These are phyloP conservation scores for Ctenomys sociabilis DNA, from an alignment of 2,113 vertebrate genomes.

Conservation along the genomic window DNA sequence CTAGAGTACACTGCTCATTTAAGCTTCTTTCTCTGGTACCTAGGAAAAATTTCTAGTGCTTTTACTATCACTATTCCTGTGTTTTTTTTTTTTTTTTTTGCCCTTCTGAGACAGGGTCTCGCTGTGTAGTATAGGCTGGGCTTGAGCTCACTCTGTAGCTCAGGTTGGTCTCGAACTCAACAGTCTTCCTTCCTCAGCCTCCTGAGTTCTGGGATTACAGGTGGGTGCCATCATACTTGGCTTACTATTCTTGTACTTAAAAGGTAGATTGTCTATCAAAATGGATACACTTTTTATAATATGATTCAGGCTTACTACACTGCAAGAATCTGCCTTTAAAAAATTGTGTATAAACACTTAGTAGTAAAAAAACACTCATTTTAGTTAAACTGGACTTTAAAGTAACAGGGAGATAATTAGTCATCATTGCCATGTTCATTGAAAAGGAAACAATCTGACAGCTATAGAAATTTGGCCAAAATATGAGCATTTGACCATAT, in stretches of 20 bases:
- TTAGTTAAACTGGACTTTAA: slow-evolving; percentile 8
- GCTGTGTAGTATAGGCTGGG: no score
- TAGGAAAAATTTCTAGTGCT: slow-evolving; percentile 13
- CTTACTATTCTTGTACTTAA: slow-evolving; percentile 27
- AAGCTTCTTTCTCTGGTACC: slow-evolving; percentile 52
- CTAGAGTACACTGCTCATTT: background rate
- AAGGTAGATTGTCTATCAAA: slow-evolving; percentile 51
- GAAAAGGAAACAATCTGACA: background rate
- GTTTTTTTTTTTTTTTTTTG: no score
- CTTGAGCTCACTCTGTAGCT: no score
- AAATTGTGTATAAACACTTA: slow-evolving; percentile 23
- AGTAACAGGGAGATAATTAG: background rate
- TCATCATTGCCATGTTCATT: background rate
- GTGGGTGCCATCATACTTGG: no score
- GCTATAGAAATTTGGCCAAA: slow-evolving; percentile 34
- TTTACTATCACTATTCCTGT: slow-evolving; percentile 23
- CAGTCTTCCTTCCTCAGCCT: no score
- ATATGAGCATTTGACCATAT: slow-evolving; percentile 39
- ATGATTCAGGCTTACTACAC: slow-evolving; percentile 29
- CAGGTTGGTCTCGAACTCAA: no score
- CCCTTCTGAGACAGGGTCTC: no score
- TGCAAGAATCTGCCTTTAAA: slow-evolving; percentile 38
- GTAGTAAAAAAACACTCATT: slow-evolving; percentile 9
- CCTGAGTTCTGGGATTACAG: no score
- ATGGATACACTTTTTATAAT: slow-evolving; percentile 24